Base-by-base conservation (phyloP, 2,113 vertebrate genomes). In the Grammomys dolichurus region DNA sequence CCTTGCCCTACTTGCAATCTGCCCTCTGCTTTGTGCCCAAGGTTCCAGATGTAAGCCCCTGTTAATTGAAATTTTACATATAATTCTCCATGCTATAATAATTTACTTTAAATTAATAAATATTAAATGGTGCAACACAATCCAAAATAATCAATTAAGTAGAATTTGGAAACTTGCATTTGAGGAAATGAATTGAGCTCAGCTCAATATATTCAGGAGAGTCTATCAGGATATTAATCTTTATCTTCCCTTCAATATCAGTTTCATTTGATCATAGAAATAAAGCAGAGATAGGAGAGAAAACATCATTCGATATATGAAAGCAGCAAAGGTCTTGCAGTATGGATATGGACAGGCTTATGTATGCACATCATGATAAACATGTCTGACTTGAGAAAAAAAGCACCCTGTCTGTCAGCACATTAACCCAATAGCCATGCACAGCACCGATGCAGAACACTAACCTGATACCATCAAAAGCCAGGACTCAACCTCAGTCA, bases 141-240 rank as follows among this genome's bases (percentile, higher is more conserved):
- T 60, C 36, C 22, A 85, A 70, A 84, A 80, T n/a, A 78, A 84
- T 78, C 93, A 87, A 43, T 87, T 76, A 90, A 51, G 40, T 24
- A 56, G 80, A 82, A 86, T 86, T 72, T 90, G 86, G 36, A 67
- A 72, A 67, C 22, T 65, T 81, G 40, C 3, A 65, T 56, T 89
- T 93, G 33, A 16, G 56, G 56, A 88, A 94, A 78, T 69, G 12
- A 85, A 70, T 65, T 93, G 46, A 96, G 93, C 63, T 94, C 10
- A 58, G 7, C 40, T 70, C 46, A 80, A 36, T 84, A 28, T 77
- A 40, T 81, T 11, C 5, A 28, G 17, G 2, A 86, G 92, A 96
- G 40, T 82, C 14, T 89, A 90, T 86, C 33, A 31, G 13, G 33
- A 89, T 31, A 8, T 22, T 28, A 67, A 93, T 93, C 36, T 89